phyloP scores from a whole-genome alignment of 2,888 invertebrate species.

The Sepioteuthis lessoniana region DNA sequence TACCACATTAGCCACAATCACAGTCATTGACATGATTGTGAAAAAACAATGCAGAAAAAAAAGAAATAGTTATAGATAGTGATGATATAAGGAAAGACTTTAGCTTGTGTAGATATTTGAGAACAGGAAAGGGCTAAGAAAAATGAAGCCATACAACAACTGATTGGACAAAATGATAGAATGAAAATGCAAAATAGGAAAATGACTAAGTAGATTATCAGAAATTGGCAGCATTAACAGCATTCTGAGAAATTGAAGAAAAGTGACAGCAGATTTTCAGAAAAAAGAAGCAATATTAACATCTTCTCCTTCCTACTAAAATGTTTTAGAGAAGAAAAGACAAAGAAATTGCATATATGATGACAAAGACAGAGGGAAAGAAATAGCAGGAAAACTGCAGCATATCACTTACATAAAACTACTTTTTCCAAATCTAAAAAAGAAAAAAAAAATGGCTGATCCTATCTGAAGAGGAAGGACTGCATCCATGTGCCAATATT shows the following conservation, averaged over 20 bases:
- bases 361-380: background rate
- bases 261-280: background rate
- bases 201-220: background rate
- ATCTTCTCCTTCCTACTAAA: background rate
- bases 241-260: background rate
- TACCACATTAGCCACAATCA: too few relatives aligned
- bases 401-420: background rate
- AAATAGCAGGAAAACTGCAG: background rate
- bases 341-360: background rate
- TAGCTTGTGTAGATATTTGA: background rate
- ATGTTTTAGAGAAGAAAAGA: background rate
- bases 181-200: background rate
- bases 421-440: background rate
- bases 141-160: too few relatives aligned
- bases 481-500: background rate
- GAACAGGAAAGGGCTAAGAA: background rate
- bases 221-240: background rate
- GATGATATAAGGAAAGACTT: background rate
- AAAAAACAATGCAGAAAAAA: background rate
- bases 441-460: background rate
- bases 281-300: background rate
- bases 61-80: background rate
- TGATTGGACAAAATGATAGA: background rate
- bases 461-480: background rate
- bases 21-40: too few relatives aligned